Evolutionary conservation across 2,888 invertebrate species (phyloP), one percentile per base, ranked within the genome.

Genomic region (Acanthosoma haemorrhoidale): DNA sequence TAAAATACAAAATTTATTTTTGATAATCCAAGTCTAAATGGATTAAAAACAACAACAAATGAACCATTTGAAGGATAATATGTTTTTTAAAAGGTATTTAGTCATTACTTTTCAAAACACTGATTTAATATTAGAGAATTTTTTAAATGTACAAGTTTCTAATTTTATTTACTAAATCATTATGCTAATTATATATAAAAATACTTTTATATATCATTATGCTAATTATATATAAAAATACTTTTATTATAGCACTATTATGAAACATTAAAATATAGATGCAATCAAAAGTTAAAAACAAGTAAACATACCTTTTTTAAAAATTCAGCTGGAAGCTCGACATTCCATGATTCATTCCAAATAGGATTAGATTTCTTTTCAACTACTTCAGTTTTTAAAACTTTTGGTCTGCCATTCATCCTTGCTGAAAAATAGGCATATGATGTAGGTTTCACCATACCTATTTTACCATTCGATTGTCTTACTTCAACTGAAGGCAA

Each of bases 361-460:
- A 72, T 68, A 25, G 86, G 86, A 75, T 81, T 82, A 4, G 82
- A 82, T 64, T 79, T 82, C 75, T 82, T 82, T 60, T 82, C 79
- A 43, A 82, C 80, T 67, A 86, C 79, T 72, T 82, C 80, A 11
- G 86, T 86, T 21, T 83, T 0, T 84, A 85, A 29, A 15, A 31
- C 25, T 25, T 18, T 41, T 15, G 31, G 32, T 36, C 36, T 51
- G n/a, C 70, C 64, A 25, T 63, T 25, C 13, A 57, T 2, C 32
- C 21, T 29, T 11, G 70, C 70, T 34, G 36, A 34, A 57, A 70
- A 57, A 57, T 60, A 61, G 25, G 59, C 70, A 13, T 64, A 60
- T n/a, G 60, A 60, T 11, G 63, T 39, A 4, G 70, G 70, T 15
- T 70, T 70, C n/a, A 63, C 36, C 13, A 43, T 21, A 32, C 21